These are phyloP conservation scores for Lepidurus packardi DNA, from an alignment of 1,140 invertebrate species.

Conservation along the genomic window DNA sequence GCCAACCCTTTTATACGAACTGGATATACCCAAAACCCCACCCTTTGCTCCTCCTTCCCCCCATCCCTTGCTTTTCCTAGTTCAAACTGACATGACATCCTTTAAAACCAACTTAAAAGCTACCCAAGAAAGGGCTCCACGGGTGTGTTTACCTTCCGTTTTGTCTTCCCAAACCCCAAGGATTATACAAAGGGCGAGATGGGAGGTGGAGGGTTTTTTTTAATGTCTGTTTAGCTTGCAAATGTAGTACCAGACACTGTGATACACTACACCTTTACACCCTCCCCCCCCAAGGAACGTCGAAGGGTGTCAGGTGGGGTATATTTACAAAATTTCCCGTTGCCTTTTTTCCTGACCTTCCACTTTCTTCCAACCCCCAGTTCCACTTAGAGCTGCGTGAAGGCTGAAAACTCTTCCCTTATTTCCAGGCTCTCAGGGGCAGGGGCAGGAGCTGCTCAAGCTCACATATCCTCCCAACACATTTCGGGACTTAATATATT, in stretches of 20 bases:
- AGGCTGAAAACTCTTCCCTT: background rate
- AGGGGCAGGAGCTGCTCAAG: background rate
- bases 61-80: background rate
- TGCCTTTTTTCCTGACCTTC: background rate
- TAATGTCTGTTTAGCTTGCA: conserved; percentile 5
- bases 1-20: too few relatives aligned
- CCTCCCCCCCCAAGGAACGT: background rate
- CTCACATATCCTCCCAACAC: background rate
- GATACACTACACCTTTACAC: background rate
- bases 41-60: background rate
- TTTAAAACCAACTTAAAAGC: background rate
- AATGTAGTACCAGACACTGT: background rate
- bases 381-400: background rate
- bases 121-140: background rate
- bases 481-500: too few relatives aligned
- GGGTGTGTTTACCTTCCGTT: conserved; percentile 2
- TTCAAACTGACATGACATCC: background rate
- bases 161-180: background rate
- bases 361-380: background rate
- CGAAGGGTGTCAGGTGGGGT: background rate
- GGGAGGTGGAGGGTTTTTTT: background rate
- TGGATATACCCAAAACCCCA: background rate
- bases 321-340: background rate
- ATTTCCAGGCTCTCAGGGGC: background rate
- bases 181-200: background rate